Conservation (phyloP, 2,888 invertebrate species). For the Mesoligia furuncula region DNA sequence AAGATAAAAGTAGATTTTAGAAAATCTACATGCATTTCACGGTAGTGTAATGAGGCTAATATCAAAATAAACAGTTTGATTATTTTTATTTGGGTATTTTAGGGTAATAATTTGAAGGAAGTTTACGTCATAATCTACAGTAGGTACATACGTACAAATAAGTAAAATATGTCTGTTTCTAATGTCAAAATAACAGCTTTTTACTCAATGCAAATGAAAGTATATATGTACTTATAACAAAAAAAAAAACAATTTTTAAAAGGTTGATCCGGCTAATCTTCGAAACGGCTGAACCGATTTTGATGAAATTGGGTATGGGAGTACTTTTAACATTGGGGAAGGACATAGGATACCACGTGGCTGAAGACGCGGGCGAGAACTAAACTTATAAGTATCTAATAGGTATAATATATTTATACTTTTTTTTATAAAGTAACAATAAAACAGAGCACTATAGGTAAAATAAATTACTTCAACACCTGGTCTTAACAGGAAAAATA, state of each 20-base stretch:
- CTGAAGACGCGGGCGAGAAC: not conserved
- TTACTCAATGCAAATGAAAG: not conserved
- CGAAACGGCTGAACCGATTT: not conserved
- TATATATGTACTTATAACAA: too few species aligned
- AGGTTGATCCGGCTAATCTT: not conserved
- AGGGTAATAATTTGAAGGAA: not conserved
- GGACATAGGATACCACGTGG: not conserved
- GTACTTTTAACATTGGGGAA: not conserved
- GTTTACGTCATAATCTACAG: not conserved
- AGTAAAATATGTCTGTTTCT: not conserved
- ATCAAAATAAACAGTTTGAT: not conserved
- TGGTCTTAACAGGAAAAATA: constrained; percentile 1
- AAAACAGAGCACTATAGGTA: not conserved
- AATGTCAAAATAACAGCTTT: not conserved
- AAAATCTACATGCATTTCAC: not conserved
- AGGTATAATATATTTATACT: not conserved
- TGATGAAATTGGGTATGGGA: not conserved
- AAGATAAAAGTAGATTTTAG: not conserved
- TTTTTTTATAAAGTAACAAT: not conserved
- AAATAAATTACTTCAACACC: not conserved
- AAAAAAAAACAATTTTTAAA: too few species aligned
- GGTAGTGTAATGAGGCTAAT: not conserved
- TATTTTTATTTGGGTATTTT: not conserved
- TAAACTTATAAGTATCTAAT: too few species aligned
- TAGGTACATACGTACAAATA: not conserved